These are phyloP conservation scores for Protonibea diacanthus DNA, from an alignment of 2,797 vertebrate genomes.

Conservation along the genomic window DNA sequence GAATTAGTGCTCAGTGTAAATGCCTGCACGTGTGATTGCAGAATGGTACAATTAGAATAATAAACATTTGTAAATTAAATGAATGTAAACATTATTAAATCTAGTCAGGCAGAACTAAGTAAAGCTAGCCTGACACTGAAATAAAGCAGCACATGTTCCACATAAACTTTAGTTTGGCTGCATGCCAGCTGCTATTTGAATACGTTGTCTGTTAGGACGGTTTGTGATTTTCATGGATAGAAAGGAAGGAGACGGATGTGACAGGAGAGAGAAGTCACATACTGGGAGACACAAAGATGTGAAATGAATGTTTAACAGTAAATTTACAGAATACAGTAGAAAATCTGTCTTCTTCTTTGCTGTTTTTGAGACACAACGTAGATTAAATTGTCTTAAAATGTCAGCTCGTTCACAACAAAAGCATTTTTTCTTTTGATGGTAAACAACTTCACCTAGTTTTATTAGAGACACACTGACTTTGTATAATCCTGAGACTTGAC, in stretches of 20 bases:
- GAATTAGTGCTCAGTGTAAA: background rate
- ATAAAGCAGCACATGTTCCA: background rate
- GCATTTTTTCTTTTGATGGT: background rate
- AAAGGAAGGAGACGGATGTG: background rate
- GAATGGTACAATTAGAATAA: background rate
- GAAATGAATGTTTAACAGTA: background rate
- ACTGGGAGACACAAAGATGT: background rate
- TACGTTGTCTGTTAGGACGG: background rate
- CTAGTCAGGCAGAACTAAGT: background rate
- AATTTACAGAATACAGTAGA: too few relatives aligned
- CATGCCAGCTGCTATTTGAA: constrained; percentile 11
- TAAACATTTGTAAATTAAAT: background rate
- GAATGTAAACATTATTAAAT: background rate
- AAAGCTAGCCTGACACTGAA: background rate
- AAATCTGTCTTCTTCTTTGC: background rate
- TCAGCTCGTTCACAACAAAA: background rate
- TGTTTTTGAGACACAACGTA: background rate
- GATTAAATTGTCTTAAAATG: background rate
- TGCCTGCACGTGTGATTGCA: too few relatives aligned
- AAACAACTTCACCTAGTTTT: background rate
- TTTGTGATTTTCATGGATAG: constrained; percentile 20
- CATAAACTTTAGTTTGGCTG: constrained; percentile 1
- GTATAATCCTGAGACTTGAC: background rate
- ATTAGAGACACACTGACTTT: background rate
- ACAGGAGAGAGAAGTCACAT: background rate